Evolutionary conservation across 2,113 vertebrate species (phyloP), one percentile per base, ranked within the genome.

Genomic region (Zapornia atra): DNA sequence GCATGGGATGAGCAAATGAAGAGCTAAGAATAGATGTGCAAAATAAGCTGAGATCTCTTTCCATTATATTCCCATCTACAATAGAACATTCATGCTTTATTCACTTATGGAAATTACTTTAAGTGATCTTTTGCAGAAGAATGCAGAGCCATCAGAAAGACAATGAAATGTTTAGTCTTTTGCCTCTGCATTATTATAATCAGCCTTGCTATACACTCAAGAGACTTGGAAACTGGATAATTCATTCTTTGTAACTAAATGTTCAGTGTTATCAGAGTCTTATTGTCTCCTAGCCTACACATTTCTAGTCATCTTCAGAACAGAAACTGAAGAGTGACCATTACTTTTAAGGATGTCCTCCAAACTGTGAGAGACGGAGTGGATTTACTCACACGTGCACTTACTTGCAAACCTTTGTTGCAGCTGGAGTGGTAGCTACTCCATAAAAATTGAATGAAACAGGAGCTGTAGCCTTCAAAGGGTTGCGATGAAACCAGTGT

Each of bases 401-500:
- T 96, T 98, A 99, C 99, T 99, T 99, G 99, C 99, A 99, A 88
- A 99, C 98, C 96, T 99, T 99, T 82, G 98, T 98, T 88, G 99
- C 99, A 33, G 98, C 97, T 22, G 98, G 98, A 80, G 98, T 99
- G 42, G 98, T 98, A 29, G 98, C 98, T 59, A 99, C 98, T 13
- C 99, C 99, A 86, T 99, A 99, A 81, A 98, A 99, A 89, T 99
- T 99, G 94, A 99, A 99, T 26, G 99, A 98, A 40, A 99, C 98
- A 0, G 99, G 99, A 69, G 99, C 99, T 29, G 99, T 99, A 36
- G 99, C 99, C 98, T 99, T 99, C 73, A 99, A 90, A 28, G 99
- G 99, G 97, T 99, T 99, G 96, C 99, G 98, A 94, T 99, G 99
- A 98, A 99, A 99, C 99, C 99, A 99, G 78, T 99, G 99, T 14